Percentiles rank a stretch among this genome's conserved stretches.
Evolutionary conservation across 2,797 vertebrate species (phyloP).

Genomic region (Glyptemys insculpta): DNA sequence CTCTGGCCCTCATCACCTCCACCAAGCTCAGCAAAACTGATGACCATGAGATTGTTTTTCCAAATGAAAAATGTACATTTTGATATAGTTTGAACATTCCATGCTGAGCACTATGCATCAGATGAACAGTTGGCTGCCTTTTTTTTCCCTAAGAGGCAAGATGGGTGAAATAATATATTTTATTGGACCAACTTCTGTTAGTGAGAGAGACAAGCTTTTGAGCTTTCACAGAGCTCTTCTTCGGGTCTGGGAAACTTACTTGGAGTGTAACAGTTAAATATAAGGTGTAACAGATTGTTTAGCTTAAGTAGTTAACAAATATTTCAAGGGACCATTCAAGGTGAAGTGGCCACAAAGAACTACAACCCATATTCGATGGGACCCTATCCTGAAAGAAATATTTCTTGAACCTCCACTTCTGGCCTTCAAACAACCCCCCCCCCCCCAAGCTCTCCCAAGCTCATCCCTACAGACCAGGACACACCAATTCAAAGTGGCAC

Average conservation of each 20-base stretch:
- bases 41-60: not conserved
- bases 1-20: not conserved
- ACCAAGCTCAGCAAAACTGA: conserved; percentile 34
- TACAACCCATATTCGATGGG: not conserved
- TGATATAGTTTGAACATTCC: not conserved
- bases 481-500: too few relatives aligned
- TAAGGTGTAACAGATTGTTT: not conserved
- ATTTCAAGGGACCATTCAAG: not conserved
- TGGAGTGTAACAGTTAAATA: not conserved
- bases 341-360: not conserved
- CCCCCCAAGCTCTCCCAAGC: too few relatives aligned
- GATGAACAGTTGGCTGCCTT: not conserved
- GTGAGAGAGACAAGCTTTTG: not conserved
- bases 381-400: not conserved
- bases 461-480: too few relatives aligned
- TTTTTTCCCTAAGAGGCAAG: not conserved
- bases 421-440: not conserved
- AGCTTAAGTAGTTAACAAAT: not conserved
- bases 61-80: not conserved
- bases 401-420: not conserved
- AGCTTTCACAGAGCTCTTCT: not conserved
- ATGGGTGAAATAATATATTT: accelerated
- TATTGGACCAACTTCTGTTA: not conserved
- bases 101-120: not conserved
- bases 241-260: not conserved